Base-by-base conservation (phyloP, 2,888 invertebrate genomes). In the Synanthedon tipuliformis region DNA sequence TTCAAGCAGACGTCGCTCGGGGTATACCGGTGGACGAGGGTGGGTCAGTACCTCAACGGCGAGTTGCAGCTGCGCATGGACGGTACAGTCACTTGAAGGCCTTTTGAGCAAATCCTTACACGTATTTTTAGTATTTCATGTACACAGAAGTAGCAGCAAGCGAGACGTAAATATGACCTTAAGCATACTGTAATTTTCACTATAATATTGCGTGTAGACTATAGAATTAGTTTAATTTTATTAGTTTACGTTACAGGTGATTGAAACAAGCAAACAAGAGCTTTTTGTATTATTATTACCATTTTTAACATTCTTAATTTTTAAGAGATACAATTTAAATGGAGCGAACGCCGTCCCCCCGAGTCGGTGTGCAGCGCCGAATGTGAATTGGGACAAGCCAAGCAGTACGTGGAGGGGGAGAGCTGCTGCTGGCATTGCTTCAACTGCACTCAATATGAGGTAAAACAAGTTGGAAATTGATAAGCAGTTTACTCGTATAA, bases 351-450 rank as follows among this genome's bases (percentile, higher is more conserved):
- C 1, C 90, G 90, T 54, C 93, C 94, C 52, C 96, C 96, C 3
- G 55, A 52, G 51, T 55, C 55, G 4, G 95, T 96, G 50, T 98
- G 97, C 88, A 95, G 95, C 77, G 89, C 94, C 58, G 94, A 95
- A 57, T 98, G 98, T 74, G 92, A 92, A 66, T 88, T 91, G 54
- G 96, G 96, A 0, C 96, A 97, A 80, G 96, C 96, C 56, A 96
- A 95, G 86, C 94, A 95, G 77, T 95, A 95, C 79, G 94, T 96
- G 50, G 96, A 96, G 75, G 96, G 96, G 0, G 96, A 96, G 79
- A 94, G 94, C 75, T 96, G 96, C 78, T 97, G 96, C 77, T 97
- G 96, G 96, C 95, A 95, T 75, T 97, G 96, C 81, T 94, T 93
- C 83, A 93, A 94, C 75, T 95, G 97, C 76, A 91, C 93, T 52